Evolutionary conservation across 2,888 invertebrate genomes (phyloP), one percentile per base, ranked within the genome.

Genomic region (Lepidocyrtoides sp.): DNA sequence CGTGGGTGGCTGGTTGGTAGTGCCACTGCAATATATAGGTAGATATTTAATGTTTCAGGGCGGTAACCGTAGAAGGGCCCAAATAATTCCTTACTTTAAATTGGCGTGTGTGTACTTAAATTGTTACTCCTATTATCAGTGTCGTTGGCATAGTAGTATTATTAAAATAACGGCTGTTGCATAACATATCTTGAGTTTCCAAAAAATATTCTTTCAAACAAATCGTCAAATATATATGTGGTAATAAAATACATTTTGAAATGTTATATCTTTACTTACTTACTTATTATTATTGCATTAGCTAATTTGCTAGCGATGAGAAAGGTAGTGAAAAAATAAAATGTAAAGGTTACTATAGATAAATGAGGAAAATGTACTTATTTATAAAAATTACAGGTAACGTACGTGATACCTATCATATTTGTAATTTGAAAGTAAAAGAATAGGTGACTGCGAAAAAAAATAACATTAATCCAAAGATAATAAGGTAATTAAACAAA

Each of bases 171-270:
- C 20, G 77, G 77, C 77, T 79, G 77, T 51, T 77, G 75, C 77
- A 54, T 87, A 41, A 87, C 86, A 87, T 87, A 87, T 87, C 86
- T 79, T 87, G 60, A 26, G 86, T 87, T 85, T 41, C 44, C 75
- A 57, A 79, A 85, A n/a, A n/a, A n/a, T 75, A 75, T 75, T 75
- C 75, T 75, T 85, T 85, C 75, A 72, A 79, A 79, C 54, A 79
- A 85, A 72, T 75, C 85, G 83, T 83, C 83, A 83, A 83, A 83
- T 79, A 79, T 75, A 75, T 32, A 79, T 79, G 79, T 79, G 79
- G 79, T 79, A 79, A 79, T 79, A 79, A 79, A 57, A 54, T 32
- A 36, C 3, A 57, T 54, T 57, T 36, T 32, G 1, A 41, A 54
- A 48, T 10, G 23, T 44, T n/a, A 3, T 69, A 54, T 57, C 4